Evolutionary conservation across 2,113 vertebrate genomes (phyloP).

Genomic region (Sphaerodactylus townsendi): DNA sequence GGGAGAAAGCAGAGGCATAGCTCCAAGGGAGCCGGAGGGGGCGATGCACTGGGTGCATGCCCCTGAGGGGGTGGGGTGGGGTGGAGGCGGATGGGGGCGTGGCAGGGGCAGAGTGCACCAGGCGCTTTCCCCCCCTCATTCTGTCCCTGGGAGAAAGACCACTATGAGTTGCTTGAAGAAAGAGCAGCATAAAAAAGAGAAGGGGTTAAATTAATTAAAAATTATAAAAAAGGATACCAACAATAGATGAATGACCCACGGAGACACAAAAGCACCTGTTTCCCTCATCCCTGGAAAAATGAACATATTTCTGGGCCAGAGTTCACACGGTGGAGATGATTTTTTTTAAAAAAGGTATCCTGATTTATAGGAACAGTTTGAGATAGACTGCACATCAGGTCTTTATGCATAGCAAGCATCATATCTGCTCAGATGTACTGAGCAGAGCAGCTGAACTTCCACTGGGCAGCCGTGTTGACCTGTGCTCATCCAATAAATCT

Average conservation of each 20-base stretch:
- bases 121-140: too few relatives aligned
- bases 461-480: accelerated
- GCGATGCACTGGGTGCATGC: too few relatives aligned
- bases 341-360: neutral
- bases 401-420: neutral
- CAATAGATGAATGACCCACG: neutral
- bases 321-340: neutral
- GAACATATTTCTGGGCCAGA: neutral
- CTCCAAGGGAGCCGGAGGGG: too few relatives aligned
- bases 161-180: too few relatives aligned
- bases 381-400: neutral
- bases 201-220: too few relatives aligned
- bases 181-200: too few relatives aligned
- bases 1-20: too few relatives aligned
- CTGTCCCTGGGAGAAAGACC: too few relatives aligned
- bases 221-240: neutral
- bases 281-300: conserved; percentile 1
- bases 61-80: too few relatives aligned
- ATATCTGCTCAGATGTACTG: accelerated
- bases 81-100: too few relatives aligned
- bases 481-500: accelerated
- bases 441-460: neutral
- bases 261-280: neutral
- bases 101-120: too few relatives aligned
- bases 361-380: neutral